These are phyloP conservation scores for Andricus grossulariae DNA, from an alignment of 1,140 invertebrate species.

Conservation along the genomic window DNA sequence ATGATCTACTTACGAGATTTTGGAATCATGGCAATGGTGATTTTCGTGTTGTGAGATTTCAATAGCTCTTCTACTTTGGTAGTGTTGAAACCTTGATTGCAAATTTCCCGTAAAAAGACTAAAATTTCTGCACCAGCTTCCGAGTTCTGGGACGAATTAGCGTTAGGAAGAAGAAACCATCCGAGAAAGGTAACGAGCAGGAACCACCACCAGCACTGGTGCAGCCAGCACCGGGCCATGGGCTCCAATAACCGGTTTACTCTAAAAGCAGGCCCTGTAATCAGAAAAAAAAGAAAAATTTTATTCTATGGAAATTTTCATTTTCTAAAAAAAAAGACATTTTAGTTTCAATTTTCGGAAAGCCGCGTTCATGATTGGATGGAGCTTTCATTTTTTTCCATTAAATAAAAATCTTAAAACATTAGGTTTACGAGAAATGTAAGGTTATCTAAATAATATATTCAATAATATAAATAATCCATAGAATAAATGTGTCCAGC, in stretches of 20 bases:
- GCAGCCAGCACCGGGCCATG: conserved; percentile 72
- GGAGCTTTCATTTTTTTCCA: no score
- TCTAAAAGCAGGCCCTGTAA: conserved; percentile 8
- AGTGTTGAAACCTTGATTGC: conserved; percentile 56
- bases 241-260: conserved; percentile 51
- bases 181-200: conserved; percentile 65
- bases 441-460: no score
- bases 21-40: conserved; percentile 63
- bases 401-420: no score
- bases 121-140: conserved; percentile 57
- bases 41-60: conserved; percentile 51
- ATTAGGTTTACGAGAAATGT: no score
- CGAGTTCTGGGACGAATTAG: conserved; percentile 51
- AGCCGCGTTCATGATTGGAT: no score
- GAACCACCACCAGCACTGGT: conserved; percentile 70
- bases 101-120: conserved; percentile 68
- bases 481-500: no score
- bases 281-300: no score
- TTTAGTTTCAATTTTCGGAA: no score
- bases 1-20: conserved; percentile 61
- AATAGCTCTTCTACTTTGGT: conserved; percentile 62
- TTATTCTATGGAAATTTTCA: no score
- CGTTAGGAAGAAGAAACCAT: conserved; percentile 50
- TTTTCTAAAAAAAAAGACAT: no score
- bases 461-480: no score